A percentile compares a stretch with the other conserved stretches of the same genome.
Evolutionary conservation across 1,140 invertebrate species (phyloP).

Genomic region (Patella vulgata): DNA sequence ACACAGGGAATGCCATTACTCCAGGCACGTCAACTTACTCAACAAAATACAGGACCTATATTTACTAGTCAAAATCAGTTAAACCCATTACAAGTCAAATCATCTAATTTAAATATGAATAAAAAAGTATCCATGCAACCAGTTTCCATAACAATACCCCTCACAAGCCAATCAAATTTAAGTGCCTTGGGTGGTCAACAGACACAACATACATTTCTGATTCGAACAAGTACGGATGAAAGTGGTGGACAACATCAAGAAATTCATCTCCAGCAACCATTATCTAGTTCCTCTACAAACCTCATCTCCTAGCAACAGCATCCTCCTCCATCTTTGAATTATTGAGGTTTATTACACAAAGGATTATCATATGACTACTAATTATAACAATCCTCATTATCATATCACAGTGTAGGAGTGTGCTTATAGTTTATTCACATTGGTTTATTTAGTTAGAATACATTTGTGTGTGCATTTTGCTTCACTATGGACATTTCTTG

Average conservation of each 20-base stretch:
- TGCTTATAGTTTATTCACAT: no score
- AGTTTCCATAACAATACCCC: slow-evolving; percentile 52
- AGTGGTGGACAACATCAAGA: slow-evolving; percentile 13
- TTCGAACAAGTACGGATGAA: slow-evolving; percentile 38
- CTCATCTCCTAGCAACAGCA: slow-evolving; percentile 34
- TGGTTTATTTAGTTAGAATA: no score
- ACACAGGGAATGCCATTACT: slow-evolving; percentile 3
- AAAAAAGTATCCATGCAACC: slow-evolving; percentile 47
- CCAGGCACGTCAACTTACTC: neutral
- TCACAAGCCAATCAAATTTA: slow-evolving; percentile 38
- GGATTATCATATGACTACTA: no score
- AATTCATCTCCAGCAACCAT: slow-evolving; percentile 33
- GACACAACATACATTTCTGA: slow-evolving; percentile 41
- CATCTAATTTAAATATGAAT: slow-evolving; percentile 38
- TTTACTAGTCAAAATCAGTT: slow-evolving; percentile 33
- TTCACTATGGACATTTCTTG: no score
- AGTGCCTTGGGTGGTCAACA: slow-evolving; percentile 34
- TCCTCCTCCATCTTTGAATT: no score
- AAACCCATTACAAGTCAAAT: slow-evolving; percentile 49
- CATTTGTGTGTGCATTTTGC: no score
- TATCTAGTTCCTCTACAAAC: slow-evolving; percentile 26
- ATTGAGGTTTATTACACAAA: no score
- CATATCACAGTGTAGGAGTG: no score
- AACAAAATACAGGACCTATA: neutral
- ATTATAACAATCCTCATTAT: no score